phyloP scores from a whole-genome alignment of 1,140 invertebrate genomes.

The Zelostemma sp. region DNA sequence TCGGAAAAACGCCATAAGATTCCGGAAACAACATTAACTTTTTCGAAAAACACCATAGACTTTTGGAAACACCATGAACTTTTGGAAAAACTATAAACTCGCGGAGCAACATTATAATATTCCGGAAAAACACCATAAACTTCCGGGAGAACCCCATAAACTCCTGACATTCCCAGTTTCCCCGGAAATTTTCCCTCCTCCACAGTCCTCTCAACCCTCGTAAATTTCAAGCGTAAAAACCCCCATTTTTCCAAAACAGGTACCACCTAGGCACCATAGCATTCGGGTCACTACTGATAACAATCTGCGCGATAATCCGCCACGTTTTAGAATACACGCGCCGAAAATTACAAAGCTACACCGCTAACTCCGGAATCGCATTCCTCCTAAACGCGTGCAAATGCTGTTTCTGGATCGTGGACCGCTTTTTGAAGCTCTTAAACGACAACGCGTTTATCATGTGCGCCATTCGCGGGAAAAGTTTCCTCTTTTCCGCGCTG shows the following conservation, averaged over 20 bases:
- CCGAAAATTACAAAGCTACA: conserved; percentile 80
- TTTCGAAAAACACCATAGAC: too few relatives aligned
- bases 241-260: conserved; percentile 67
- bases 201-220: too few relatives aligned
- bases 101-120: too few relatives aligned
- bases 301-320: conserved; percentile 89
- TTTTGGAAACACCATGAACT: too few relatives aligned
- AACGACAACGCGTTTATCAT: conserved; percentile 97
- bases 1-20: too few relatives aligned
- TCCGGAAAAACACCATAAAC: too few relatives aligned
- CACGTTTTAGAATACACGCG: conserved; percentile 89
- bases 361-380: conserved; percentile 81
- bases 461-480: conserved; percentile 95
- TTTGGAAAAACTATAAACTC: too few relatives aligned
- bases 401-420: conserved; percentile 93
- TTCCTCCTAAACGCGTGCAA: conserved; percentile 85
- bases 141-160: too few relatives aligned
- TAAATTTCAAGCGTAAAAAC: too few relatives aligned
- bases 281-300: conserved; percentile 92
- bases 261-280: conserved; percentile 95
- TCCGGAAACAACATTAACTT: too few relatives aligned
- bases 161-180: too few relatives aligned
- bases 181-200: too few relatives aligned
- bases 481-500: conserved; percentile 90
- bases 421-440: conserved; percentile 87